Base-by-base conservation (phyloP, 1,140 invertebrate species). In the Pseudobourletiella spinata region DNA sequence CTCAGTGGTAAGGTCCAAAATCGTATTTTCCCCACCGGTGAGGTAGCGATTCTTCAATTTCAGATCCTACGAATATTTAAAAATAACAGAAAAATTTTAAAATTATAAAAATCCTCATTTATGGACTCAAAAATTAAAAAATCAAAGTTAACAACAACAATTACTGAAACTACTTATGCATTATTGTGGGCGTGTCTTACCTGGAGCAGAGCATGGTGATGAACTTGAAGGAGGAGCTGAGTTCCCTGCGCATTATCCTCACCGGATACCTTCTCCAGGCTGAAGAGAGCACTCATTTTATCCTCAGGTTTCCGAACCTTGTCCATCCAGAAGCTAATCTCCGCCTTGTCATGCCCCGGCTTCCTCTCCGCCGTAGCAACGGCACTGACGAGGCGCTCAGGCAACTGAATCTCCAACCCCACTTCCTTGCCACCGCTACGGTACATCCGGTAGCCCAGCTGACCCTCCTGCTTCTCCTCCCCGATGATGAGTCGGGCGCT, bases 161-260 rank as follows among this genome's bases (percentile, higher is more conserved):
- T n/a, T n/a, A n/a, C n/a, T n/a, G n/a, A n/a, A n/a, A n/a, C n/a
- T n/a, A n/a, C n/a, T n/a, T n/a, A n/a, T n/a, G n/a, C n/a, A n/a
- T n/a, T n/a, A n/a, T n/a, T n/a, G n/a, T n/a, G n/a, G n/a, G n/a
- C n/a, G n/a, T n/a, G n/a, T n/a, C 4, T 61, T 57, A 67, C 65
- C 65, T 64, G 63, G 11, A 2, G 57, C 20, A 68, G 20, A 44
- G 43, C 51, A 3, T 63, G 67, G 61, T 69, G 67, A n/a, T 57
- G 46, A 35, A 66, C 39, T 30, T 54, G 25, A 4, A 55, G 0
- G 3, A 26, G 20, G 28, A 46, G 3, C 4, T n/a, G 15, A 32
- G 24, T 18, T 20, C 55, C 59, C 1, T 25, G 16, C 1, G 11
- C 11, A 35, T 1, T 8, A 58, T 25, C 32, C 4, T 46, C 35